Evolutionary conservation across 2,888 invertebrate species (phyloP), one percentile per base, ranked within the genome.

Genomic region (Anodontia alba): DNA sequence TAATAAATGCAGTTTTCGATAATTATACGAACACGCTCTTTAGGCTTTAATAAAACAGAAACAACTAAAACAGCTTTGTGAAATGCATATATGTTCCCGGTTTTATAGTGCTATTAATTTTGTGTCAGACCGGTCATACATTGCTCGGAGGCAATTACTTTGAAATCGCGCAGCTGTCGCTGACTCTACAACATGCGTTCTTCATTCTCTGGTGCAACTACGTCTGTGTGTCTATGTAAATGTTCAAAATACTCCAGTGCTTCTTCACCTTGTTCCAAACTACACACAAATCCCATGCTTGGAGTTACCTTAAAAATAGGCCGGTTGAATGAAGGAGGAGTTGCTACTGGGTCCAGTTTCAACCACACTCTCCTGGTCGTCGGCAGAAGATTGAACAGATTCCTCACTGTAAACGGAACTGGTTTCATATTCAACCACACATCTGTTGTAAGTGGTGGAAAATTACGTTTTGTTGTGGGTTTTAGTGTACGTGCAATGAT

Each of bases 401-500:
- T 62, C 1, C 29, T 62, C 1, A 62, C 20, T 62, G 62, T 62
- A 33, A 62, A 2, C 5, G 62, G 62, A 5, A 15, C 17, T 17
- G 62, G 33, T 5, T 33, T 62, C 33, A 62, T 62, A 15, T 62
- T 62, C 12, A 62, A 20, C 62, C 62, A 62, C 20, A 62, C 62
- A 33, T 62, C 62, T 62, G 31, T 62, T 62, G 62, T 33, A 5
- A 1, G 62, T 20, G 62, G 62, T 20, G 5, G 1, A 33, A 33
- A 15, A 12, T 31, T 31, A 1, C 17, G 31, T 17, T 17, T 31
- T 20, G 33, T 17, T 5, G 15, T 15, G 2, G 29, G 26, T 62
- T 5, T 7, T 1, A 62, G 29, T 20, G 62, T 62, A 33, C 20
- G 31, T 17, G 33, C 33, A 33, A 62, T 33, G 31, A 62, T 62